Percentiles rank a stretch among this genome's conserved stretches.
These are phyloP conservation scores for Celastrina argiolus DNA, from an alignment of 2,888 invertebrate genomes.

Conservation along the genomic window DNA sequence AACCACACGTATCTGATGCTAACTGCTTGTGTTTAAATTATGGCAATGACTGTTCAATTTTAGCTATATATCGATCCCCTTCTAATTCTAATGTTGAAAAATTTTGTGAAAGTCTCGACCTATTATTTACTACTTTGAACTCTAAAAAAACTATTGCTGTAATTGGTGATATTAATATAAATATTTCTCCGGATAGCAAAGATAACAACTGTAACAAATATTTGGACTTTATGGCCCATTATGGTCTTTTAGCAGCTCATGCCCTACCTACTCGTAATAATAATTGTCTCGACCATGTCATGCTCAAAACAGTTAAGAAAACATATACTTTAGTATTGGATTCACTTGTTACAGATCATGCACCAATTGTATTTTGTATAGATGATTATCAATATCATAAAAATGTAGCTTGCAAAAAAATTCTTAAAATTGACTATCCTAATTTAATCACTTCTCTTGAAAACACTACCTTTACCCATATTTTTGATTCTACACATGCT, in stretches of 20 bases:
- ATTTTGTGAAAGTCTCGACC: background rate
- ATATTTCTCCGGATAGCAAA: background rate
- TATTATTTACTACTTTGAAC: background rate
- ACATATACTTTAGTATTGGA: background rate
- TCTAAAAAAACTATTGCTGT: background rate
- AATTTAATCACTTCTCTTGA: background rate
- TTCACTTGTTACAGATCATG: background rate
- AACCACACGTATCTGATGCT: background rate
- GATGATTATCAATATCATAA: background rate
- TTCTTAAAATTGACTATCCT: background rate
- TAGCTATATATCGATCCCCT: background rate
- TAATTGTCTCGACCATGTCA: background rate
- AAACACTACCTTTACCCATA: background rate
- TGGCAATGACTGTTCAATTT: background rate
- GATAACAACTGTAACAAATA: background rate
- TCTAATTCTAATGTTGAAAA: background rate
- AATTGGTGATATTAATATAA: slow-evolving; percentile 4
- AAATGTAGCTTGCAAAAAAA: background rate
- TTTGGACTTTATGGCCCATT: background rate
- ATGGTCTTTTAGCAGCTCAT: background rate
- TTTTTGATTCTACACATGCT: background rate
- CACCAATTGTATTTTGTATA: background rate
- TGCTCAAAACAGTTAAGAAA: background rate
- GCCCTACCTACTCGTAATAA: background rate
- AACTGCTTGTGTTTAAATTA: slow-evolving; percentile 1